phyloP scores from a whole-genome alignment of 2,888 invertebrate species.

The Hemaris fuciformis region DNA sequence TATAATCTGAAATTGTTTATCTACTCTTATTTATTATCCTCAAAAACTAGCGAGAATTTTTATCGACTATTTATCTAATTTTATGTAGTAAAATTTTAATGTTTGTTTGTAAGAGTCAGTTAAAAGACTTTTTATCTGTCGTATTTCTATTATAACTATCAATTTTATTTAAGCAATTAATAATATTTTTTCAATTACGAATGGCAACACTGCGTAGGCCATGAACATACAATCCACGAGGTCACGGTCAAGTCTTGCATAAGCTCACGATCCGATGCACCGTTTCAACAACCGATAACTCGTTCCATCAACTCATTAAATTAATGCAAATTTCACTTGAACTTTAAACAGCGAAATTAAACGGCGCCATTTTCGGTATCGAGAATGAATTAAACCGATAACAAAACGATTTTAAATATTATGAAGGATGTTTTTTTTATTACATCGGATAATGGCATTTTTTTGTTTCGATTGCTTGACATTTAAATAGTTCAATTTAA shows the following conservation, averaged over 20 bases:
- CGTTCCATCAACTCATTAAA: slow-evolving; percentile 2
- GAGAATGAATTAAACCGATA: background rate
- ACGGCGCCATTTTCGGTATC: background rate
- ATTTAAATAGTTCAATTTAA: background rate
- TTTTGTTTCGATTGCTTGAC: background rate
- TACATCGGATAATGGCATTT: background rate
- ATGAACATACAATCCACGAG: slow-evolving; percentile 40
- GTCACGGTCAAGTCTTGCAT: slow-evolving; percentile 57
- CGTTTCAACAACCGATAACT: slow-evolving; percentile 18
- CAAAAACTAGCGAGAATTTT: too few species aligned
- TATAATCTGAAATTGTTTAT: too few species aligned
- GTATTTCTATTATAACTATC: too few species aligned
- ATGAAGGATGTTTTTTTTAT: background rate
- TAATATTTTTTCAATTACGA: background rate
- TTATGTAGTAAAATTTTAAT: too few species aligned
- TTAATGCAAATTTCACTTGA: background rate
- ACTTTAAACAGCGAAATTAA: background rate
- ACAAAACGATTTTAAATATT: background rate
- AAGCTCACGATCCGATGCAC: slow-evolving; percentile 19
- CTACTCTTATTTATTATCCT: too few species aligned
- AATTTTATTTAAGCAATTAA: too few species aligned
- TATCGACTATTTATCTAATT: too few species aligned
- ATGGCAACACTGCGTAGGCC: slow-evolving; percentile 29
- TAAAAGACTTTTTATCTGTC: too few species aligned
- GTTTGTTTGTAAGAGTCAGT: too few species aligned